Evolutionary conservation across 2,797 vertebrate genomes (phyloP).

Genomic region (Chromobotia macracanthus): DNA sequence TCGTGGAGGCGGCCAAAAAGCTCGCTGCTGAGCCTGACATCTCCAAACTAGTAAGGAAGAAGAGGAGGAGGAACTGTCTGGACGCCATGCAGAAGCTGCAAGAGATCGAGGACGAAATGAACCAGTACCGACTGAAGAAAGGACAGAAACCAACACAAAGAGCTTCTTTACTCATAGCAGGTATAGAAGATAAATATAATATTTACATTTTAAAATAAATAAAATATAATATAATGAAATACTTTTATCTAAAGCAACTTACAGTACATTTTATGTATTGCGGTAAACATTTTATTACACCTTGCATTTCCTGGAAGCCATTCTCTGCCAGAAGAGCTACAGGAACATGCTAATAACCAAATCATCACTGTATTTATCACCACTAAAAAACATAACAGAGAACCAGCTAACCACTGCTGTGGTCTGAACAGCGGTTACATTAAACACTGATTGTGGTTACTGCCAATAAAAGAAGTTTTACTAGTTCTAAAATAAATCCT

Average conservation of each 20-base stretch:
- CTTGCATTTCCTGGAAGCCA: too few relatives aligned
- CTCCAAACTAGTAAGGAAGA: slow-evolving; percentile 93
- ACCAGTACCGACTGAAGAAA: slow-evolving; percentile 90
- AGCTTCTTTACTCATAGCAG: slow-evolving; percentile 83
- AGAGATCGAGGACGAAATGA: slow-evolving; percentile 95
- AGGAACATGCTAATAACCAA: neutral
- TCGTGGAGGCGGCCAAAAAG: slow-evolving; percentile 95
- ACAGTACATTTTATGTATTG: too few relatives aligned
- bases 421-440: neutral
- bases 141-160: slow-evolving; percentile 91
- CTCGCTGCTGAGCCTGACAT: slow-evolving; percentile 89
- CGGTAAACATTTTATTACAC: too few relatives aligned
- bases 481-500: neutral
- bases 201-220: neutral
- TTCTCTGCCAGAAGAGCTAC: neutral
- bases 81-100: slow-evolving; percentile 92
- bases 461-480: too few relatives aligned
- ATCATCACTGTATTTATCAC: too few relatives aligned
- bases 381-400: neutral
- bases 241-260: neutral
- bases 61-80: slow-evolving; percentile 90
- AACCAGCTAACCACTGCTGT: neutral
- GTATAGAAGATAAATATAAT: slow-evolving; percentile 66
- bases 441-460: neutral
- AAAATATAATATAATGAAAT: too few relatives aligned